Conservation (phyloP, 2,888 invertebrate species). For the Brenthis hecate region DNA sequence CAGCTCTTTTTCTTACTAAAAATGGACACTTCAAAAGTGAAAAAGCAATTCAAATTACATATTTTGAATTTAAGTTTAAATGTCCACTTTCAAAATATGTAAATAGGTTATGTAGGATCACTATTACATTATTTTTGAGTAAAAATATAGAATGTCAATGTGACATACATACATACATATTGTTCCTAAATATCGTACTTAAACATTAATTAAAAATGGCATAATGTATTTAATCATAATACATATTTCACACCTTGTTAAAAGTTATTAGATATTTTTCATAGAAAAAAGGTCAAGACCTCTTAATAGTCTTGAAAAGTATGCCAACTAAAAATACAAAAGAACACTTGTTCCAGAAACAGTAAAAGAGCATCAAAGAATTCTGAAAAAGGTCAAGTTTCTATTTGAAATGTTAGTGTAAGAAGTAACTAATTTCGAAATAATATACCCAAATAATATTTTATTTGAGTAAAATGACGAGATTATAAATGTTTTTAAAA, state of each 20-base stretch:
- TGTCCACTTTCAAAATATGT: no score
- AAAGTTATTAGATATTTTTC: slow-evolving; percentile 15
- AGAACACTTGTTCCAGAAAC: slow-evolving; percentile 32
- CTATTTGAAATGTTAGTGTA: slow-evolving; percentile 17
- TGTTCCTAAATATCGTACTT: no score
- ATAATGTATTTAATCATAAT: not conserved
- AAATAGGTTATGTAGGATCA: no score
- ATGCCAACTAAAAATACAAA: slow-evolving; percentile 33
- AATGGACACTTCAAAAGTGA: no score
- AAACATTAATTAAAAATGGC: no score
- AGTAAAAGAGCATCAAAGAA: slow-evolving; percentile 24
- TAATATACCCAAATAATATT: not conserved
- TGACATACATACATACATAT: not conserved
- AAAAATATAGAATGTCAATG: no score
- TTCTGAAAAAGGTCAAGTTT: slow-evolving; percentile 12
- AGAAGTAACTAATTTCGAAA: slow-evolving; percentile 8
- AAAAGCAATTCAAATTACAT: no score
- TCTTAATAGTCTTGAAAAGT: slow-evolving; percentile 25
- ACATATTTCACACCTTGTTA: not conserved
- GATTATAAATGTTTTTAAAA: no score
- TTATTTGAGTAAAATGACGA: no score
- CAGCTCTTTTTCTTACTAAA: no score
- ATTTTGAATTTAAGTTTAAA: no score
- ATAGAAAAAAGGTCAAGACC: slow-evolving; percentile 26
- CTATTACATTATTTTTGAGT: no score